These are phyloP conservation scores for Hermetia illucens DNA, from an alignment of 1,140 invertebrate genomes.

Conservation along the genomic window DNA sequence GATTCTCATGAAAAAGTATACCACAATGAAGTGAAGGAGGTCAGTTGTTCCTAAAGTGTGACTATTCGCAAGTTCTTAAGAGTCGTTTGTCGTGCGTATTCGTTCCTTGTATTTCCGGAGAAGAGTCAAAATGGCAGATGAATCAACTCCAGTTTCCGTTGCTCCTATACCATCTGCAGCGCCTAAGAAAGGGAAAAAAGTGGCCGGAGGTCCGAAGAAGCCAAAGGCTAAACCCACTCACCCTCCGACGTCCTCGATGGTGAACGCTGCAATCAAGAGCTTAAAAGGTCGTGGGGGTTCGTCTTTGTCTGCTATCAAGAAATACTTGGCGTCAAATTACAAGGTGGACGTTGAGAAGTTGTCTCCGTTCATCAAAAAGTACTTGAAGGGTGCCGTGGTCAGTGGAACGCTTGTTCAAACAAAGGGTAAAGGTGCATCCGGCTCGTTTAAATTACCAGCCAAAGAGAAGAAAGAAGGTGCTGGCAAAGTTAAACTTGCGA, in stretches of 20 bases:
- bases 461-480: conserved; percentile 13
- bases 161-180: too few relatives aligned
- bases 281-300: conserved; percentile 45
- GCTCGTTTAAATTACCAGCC: conserved; percentile 39
- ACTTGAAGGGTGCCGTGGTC: conserved; percentile 39
- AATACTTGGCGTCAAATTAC: conserved; percentile 43
- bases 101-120: too few relatives aligned
- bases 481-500: conserved; percentile 12
- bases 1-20: too few relatives aligned
- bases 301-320: conserved; percentile 46
- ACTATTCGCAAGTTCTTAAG: too few relatives aligned
- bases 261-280: conserved; percentile 40
- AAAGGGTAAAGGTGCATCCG: conserved; percentile 45
- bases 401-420: conserved; percentile 40
- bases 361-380: conserved; percentile 44
- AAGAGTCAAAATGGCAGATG: too few relatives aligned
- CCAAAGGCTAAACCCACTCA: conserved; percentile 31
- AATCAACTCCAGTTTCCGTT: too few relatives aligned
- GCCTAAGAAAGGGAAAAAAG: too few relatives aligned
- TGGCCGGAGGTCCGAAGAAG: too few relatives aligned
- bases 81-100: too few relatives aligned
- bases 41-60: too few relatives aligned
- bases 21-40: too few relatives aligned
- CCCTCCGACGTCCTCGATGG: conserved; percentile 38
- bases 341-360: conserved; percentile 42